Conservation (phyloP, 1,140 invertebrate species). For the Tetragnatha versicolor region DNA sequence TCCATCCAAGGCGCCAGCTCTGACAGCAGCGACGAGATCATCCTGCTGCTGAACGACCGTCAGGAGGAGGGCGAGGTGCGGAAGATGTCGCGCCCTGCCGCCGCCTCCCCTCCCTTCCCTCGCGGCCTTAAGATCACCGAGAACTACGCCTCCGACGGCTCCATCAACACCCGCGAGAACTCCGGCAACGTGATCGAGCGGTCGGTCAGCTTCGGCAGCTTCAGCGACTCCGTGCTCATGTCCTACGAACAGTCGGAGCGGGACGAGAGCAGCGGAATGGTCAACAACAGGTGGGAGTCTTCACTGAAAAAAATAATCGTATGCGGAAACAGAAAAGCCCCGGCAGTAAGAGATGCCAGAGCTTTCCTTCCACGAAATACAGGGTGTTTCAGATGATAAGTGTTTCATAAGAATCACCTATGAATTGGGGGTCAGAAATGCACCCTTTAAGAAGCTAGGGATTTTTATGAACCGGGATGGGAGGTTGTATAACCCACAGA, state of each 20-base stretch:
- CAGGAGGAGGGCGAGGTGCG: background rate
- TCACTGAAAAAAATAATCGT: too few relatives aligned
- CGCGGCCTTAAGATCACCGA: constrained; percentile 35
- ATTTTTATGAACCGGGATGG: too few relatives aligned
- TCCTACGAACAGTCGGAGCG: constrained; percentile 51
- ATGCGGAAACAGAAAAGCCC: too few relatives aligned
- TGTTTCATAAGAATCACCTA: too few relatives aligned
- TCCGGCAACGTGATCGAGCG: constrained; percentile 26
- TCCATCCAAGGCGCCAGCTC: constrained; percentile 47
- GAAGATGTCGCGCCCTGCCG: constrained; percentile 7
- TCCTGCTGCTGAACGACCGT: constrained; percentile 35
- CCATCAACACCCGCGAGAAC: constrained; percentile 46
- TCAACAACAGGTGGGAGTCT: constrained; percentile 2
- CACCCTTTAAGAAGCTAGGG: too few relatives aligned
- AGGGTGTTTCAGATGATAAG: too few relatives aligned
- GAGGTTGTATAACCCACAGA: too few relatives aligned
- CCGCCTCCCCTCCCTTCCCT: constrained; percentile 29
- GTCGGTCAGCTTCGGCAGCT: constrained; percentile 46
- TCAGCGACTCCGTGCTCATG: constrained; percentile 49
- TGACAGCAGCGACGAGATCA: constrained; percentile 50
- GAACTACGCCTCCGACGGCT: constrained; percentile 38
- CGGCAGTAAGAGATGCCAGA: too few relatives aligned
- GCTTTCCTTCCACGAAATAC: too few relatives aligned
- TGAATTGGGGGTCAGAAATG: too few relatives aligned
- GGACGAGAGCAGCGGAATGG: constrained; percentile 40